Percentiles rank a stretch among this genome's conserved stretches.
phyloP scores from a whole-genome alignment of 2,888 invertebrate genomes.

The Metallyticus violacea region DNA sequence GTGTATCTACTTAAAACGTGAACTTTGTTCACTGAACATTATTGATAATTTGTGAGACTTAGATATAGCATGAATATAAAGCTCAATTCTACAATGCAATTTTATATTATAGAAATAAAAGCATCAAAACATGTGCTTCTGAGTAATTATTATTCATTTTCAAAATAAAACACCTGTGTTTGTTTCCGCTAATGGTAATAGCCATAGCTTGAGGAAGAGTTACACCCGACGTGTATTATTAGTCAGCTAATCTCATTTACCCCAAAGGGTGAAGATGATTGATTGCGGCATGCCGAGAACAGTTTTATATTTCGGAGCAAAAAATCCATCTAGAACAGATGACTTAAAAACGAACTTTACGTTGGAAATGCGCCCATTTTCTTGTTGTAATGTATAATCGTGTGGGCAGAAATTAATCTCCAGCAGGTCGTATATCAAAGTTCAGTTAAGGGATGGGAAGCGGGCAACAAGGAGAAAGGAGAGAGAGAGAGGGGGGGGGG shows the following conservation, averaged over 20 bases:
- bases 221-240: neutral
- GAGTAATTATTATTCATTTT: too few relatives aligned
- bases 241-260: neutral
- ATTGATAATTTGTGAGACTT: too few relatives aligned
- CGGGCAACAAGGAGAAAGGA: neutral
- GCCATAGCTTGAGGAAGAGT: neutral
- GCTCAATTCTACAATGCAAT: too few relatives aligned
- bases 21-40: too few relatives aligned
- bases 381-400: neutral
- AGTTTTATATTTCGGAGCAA: neutral
- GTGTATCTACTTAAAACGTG: too few relatives aligned
- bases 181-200: neutral
- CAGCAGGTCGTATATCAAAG: neutral
- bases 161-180: too few relatives aligned
- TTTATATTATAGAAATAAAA: too few relatives aligned
- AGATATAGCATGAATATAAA: too few relatives aligned
- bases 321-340: neutral
- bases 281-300: neutral
- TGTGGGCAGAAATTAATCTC: neutral
- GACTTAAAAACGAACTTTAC: neutral
- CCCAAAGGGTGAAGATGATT: neutral
- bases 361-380: neutral
- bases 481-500: too few relatives aligned
- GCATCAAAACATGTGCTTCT: too few relatives aligned
- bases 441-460: neutral